phyloP scores from a whole-genome alignment of 2,888 invertebrate genomes.

The Caenorhabditis sp. region DNA sequence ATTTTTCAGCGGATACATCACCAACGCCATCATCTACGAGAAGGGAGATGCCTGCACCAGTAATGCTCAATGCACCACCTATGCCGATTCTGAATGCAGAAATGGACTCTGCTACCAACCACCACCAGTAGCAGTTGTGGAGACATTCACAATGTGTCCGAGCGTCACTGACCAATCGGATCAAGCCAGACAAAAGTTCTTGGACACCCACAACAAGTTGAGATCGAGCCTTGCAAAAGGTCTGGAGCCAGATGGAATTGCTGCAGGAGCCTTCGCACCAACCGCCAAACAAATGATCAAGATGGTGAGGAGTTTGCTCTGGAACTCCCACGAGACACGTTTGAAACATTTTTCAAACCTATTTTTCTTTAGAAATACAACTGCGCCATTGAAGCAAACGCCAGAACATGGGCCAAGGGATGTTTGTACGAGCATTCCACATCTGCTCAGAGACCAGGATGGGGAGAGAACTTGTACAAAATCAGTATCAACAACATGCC shows the following conservation, averaged over 20 bases:
- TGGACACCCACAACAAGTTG: conserved; percentile 57
- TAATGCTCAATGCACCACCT: conserved; percentile 62
- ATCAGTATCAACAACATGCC: conserved; percentile 47
- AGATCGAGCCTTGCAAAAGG: conserved; percentile 60
- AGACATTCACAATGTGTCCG: conserved; percentile 61
- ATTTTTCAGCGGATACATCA: conserved; percentile 65
- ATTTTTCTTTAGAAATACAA: conserved; percentile 51
- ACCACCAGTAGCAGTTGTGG: conserved; percentile 39
- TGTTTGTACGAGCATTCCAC: conserved; percentile 66
- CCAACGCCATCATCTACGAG: conserved; percentile 65
- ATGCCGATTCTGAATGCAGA: conserved; percentile 57
- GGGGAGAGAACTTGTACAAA: conserved; percentile 70
- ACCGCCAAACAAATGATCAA: conserved; percentile 62
- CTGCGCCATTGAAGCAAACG: conserved; percentile 65
- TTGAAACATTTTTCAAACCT: background rate
- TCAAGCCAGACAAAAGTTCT: conserved; percentile 48
- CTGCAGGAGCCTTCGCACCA: conserved; percentile 59
- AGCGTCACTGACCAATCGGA: conserved; percentile 52
- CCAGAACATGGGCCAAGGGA: conserved; percentile 66
- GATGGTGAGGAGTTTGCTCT: conserved; percentile 12
- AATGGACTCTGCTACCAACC: conserved; percentile 64
- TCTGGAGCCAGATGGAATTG: conserved; percentile 62
- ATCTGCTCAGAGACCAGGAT: conserved; percentile 37
- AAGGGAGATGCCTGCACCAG: conserved; percentile 60
- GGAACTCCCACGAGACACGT: background rate